Evolutionary conservation across 2,797 vertebrate genomes (phyloP), one percentile per base, ranked within the genome.

Genomic region (Numenius phaeopus): DNA sequence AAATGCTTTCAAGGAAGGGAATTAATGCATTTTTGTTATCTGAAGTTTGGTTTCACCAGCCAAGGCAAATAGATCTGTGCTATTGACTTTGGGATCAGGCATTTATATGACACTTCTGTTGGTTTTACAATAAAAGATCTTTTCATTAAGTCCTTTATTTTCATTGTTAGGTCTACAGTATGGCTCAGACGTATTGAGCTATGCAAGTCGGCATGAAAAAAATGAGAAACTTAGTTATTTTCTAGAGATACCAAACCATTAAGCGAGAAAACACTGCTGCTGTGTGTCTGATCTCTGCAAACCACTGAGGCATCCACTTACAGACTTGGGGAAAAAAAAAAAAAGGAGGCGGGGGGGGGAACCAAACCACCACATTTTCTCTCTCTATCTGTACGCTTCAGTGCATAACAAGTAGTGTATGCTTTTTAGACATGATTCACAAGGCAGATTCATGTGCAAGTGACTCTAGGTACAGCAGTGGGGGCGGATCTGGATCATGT

Each of bases 371-470:
- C 79, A 87, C 86, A 88, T 94, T 97, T 95, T 93, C 73, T 89
- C 73, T 89, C 69, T 75, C 82, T 87, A 7, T 86, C 54, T 91
- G 39, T 88, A 93, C 0, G 49, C 90, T 94, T 97, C 92, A 94
- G 87, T 95, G 96, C 92, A 67, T 89, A 77, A 80, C 90, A 88
- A 97, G 90, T 66, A 71, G 50, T 34, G 67, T 84, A 10, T 92
- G 95, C 83, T 86, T 91, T 94, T 96, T 84, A 96, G 90, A 77
- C 84, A 93, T 91, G 89, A 97, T 97, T 97, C 91, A 93, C 62
- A 90, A 71, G 82, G 81, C 86, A 93, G 76, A 95, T 67, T 94
- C 87, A 62, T 94, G 91, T 94, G 89, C 91, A 66, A 97, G 94
- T 96, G 90, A 92, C 90, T 94, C 75, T 86, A 81, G 93, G 77